Evolutionary conservation across 1,140 invertebrate species (phyloP), one percentile per base, ranked within the genome.

Genomic region (Conopomorpha cramerella): DNA sequence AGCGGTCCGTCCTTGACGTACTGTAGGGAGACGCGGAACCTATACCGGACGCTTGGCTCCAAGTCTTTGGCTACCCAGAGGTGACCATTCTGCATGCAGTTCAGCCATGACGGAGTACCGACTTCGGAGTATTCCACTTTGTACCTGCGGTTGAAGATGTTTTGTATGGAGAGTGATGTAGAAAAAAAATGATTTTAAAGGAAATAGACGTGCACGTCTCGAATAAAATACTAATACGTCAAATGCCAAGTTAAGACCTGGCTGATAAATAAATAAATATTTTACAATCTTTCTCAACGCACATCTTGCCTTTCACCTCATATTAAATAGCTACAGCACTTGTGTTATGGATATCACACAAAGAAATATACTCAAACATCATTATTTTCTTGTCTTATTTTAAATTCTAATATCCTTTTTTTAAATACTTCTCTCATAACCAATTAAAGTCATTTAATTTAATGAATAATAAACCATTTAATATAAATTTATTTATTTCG

Each of bases 31-130:
- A 95, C 58, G 18, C 84, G 81, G 51, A 93, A 91, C 31, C 83
- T 83, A 50, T 94, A 95, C 17, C 81, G 68, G 0, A 86, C 88
- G 38, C 85, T 85, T 0, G 92, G 87, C 36, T 82, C 68, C 28
- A 95, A 64, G 25, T 82, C 60, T 1, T 49, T 55, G 3, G 88
- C 74, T 3, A 46, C 41, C 48, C 81, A 83, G 10, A 67, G 56
- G 6, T 78, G 52, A 30, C 55, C 61, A 33, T 32, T 51, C 29
- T 38, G 36, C 8, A 38, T 43, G 36, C 61, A 64, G 0, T 38
- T 3, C 10, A 43, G 38, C 70, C 70, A 74, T 0, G 28, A 30
- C 0, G 51, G 43, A 2, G 34, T 49, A 8, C 42, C 18, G 14
- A 45, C 46, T 40, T 74, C 65, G 8, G 41, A 48, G 26, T 64